A percentile compares a stretch with the other conserved stretches of the same genome.
Conservation (phyloP, 2,113 vertebrate genomes). For the Scomber japonicus region DNA sequence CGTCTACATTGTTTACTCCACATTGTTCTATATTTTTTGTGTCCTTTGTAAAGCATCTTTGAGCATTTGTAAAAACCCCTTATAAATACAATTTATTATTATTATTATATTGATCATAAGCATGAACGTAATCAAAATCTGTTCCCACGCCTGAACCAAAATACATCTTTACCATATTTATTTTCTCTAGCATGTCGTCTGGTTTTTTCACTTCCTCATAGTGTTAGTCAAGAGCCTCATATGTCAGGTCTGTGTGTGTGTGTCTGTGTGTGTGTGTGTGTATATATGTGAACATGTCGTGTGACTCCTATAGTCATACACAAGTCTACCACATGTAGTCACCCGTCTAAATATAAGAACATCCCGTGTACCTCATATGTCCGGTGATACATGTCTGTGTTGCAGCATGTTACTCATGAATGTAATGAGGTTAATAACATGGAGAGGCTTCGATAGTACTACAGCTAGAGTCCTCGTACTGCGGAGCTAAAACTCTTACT, state of each 20-base stretch:
- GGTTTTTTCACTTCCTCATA: constrained; percentile 65
- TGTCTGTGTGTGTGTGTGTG: constrained; percentile 47
- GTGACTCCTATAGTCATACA: constrained; percentile 72
- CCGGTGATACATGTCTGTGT: constrained; percentile 45
- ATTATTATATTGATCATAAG: too few species aligned
- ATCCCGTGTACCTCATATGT: constrained; percentile 65
- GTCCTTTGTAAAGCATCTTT: too few species aligned
- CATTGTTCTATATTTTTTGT: too few species aligned
- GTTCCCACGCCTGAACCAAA: constrained; percentile 17
- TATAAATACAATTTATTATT: too few species aligned
- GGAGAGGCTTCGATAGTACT: not conserved
- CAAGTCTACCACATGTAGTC: constrained; percentile 56
- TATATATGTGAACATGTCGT: constrained; percentile 64
- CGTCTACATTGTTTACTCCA: too few species aligned
- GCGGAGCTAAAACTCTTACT: too few species aligned
- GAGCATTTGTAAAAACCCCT: too few species aligned
- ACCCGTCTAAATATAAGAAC: constrained; percentile 62
- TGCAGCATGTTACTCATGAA: constrained; percentile 18
- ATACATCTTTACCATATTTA: constrained; percentile 25
- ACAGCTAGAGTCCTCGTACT: not conserved
- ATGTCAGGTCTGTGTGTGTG: constrained; percentile 59
- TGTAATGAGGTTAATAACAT: not conserved
- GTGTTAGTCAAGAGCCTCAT: constrained; percentile 68
- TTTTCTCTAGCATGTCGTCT: constrained; percentile 20
- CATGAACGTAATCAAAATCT: too few species aligned